A percentile compares a stretch with the other conserved stretches of the same genome.
These are phyloP conservation scores for Tricholauxania praeusta DNA, from an alignment of 2,888 invertebrate genomes.

Conservation along the genomic window DNA sequence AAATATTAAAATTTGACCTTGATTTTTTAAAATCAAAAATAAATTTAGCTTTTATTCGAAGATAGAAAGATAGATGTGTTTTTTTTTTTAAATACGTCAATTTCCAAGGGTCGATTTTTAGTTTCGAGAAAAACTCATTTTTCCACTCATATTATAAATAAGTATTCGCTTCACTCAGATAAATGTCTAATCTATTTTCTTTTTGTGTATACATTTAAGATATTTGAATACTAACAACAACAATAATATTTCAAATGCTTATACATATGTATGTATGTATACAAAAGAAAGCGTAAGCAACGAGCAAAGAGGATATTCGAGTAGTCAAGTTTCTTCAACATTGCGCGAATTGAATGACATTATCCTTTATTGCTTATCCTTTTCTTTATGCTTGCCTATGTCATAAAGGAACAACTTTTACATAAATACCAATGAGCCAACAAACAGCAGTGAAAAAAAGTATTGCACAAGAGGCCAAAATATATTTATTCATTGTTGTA, in stretches of 20 bases:
- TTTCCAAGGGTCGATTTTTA: no score
- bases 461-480: slow-evolving; percentile 3
- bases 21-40: no score
- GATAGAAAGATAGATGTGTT: no score
- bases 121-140: no score
- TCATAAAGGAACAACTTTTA: slow-evolving; percentile 33
- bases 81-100: no score
- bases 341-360: slow-evolving; percentile 60
- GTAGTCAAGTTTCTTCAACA: background rate
- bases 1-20: no score
- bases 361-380: slow-evolving; percentile 64
- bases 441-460: background rate
- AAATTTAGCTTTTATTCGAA: no score
- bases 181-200: background rate
- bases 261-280: background rate
- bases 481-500: slow-evolving; percentile 27
- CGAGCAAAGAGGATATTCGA: background rate
- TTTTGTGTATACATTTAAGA: slow-evolving; percentile 24
- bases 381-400: slow-evolving; percentile 50
- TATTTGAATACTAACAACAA: slow-evolving; percentile 29
- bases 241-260: background rate
- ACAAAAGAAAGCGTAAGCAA: background rate
- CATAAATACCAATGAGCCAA: slow-evolving; percentile 27
- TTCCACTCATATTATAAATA: no score
- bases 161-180: no score